Conservation (phyloP, 2,888 invertebrate species). For the Cantharis lateralis region DNA sequence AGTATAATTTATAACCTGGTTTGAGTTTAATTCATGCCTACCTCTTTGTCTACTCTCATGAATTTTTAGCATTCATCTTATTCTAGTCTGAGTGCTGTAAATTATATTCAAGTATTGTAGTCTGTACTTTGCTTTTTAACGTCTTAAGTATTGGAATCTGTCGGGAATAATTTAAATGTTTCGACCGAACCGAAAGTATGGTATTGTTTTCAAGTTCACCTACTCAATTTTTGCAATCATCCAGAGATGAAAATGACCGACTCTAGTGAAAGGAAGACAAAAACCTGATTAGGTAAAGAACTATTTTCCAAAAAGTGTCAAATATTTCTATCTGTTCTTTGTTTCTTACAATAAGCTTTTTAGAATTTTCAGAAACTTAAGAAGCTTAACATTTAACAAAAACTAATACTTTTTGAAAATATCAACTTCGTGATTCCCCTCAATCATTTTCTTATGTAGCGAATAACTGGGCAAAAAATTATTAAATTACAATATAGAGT, state of each 20-base stretch:
- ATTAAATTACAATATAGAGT: too few species aligned
- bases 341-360: not conserved
- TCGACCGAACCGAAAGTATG: not conserved
- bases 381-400: not conserved
- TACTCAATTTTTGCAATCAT: not conserved
- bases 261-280: not conserved
- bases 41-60: conserved; percentile 34
- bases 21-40: conserved; percentile 49
- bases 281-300: not conserved
- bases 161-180: not conserved
- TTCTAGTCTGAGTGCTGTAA: conserved; percentile 46
- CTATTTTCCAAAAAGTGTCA: not conserved
- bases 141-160: conserved; percentile 44
- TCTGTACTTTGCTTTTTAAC: conserved; percentile 41
- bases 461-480: too few species aligned
- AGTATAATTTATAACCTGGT: conserved; percentile 44
- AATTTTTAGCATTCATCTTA: conserved; percentile 33
- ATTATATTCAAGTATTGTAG: conserved; percentile 48
- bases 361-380: not conserved
- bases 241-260: not conserved
- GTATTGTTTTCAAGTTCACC: not conserved
- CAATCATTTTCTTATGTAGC: too few species aligned
- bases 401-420: too few species aligned
- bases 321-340: not conserved
- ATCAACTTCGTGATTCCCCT: too few species aligned